Evolutionary conservation across 2,113 vertebrate species (phyloP).

Genomic region (Nestor notabilis): DNA sequence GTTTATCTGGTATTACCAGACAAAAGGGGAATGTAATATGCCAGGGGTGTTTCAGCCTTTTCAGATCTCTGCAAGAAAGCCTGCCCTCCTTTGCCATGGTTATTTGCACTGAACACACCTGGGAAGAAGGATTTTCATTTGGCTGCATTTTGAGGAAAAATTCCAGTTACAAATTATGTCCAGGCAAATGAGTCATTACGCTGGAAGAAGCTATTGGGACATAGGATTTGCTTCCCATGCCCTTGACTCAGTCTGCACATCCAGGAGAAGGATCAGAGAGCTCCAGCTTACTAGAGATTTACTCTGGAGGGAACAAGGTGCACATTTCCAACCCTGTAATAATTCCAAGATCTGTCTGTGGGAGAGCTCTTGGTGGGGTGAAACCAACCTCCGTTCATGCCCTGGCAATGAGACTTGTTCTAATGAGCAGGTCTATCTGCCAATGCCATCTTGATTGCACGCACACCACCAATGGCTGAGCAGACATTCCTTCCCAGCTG

Average conservation of each 20-base stretch:
- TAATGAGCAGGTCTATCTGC: neutral
- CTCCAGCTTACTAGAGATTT: neutral
- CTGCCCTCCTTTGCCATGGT: neutral
- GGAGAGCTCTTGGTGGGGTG: neutral
- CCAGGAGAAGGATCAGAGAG: neutral
- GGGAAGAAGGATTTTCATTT: neutral
- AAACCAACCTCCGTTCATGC: neutral
- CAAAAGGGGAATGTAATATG: neutral
- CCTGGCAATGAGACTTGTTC: neutral
- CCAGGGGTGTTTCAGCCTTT: neutral
- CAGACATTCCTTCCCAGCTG: neutral
- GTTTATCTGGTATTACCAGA: neutral
- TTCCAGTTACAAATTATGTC: neutral
- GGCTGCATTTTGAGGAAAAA: neutral
- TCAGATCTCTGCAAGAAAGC: neutral
- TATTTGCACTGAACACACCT: neutral
- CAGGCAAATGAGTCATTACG: neutral
- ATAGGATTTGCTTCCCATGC: neutral
- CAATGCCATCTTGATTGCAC: neutral
- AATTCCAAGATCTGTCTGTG: neutral
- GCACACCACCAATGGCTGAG: fast-evolving
- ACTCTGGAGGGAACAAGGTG: neutral
- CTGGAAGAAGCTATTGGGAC: neutral
- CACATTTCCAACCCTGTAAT: neutral
- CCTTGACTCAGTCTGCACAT: neutral